Percentiles rank a stretch among this genome's conserved stretches.
Evolutionary conservation across 2,797 vertebrate species (phyloP).

Genomic region (Sylvia borin): DNA sequence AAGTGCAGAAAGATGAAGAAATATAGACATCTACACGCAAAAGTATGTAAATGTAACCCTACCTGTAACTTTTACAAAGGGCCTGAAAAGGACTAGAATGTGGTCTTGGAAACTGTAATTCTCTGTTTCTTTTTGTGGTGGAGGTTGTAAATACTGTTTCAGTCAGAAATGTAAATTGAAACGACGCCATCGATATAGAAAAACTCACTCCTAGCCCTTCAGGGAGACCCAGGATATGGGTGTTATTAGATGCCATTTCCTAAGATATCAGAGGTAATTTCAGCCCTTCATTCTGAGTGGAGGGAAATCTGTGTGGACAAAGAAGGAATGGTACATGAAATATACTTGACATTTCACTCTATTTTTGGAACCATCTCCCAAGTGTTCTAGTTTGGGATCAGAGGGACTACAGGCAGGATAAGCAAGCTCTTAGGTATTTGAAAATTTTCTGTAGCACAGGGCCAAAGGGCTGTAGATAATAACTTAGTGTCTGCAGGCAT

Average conservation of each 20-base stretch:
- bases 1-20: background rate
- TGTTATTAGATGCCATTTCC: background rate
- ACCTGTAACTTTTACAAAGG: background rate
- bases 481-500: background rate
- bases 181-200: rapidly evolving
- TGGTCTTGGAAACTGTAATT: background rate
- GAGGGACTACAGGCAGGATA: background rate
- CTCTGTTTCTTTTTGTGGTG: background rate
- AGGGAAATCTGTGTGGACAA: background rate
- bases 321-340: background rate
- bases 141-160: background rate
- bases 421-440: background rate
- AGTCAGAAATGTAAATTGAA: background rate
- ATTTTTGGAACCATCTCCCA: background rate
- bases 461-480: background rate
- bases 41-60: background rate
- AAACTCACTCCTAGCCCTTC: background rate
- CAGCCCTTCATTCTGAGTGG: background rate
- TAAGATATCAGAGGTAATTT: background rate
- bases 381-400: background rate
- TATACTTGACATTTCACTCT: background rate
- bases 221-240: background rate
- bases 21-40: background rate
- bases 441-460: background rate
- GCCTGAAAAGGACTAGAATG: background rate